A percentile compares a stretch with the other conserved stretches of the same genome.
Evolutionary conservation across 2,797 vertebrate genomes (phyloP).

Genomic region (Pangasius mekongensis): DNA sequence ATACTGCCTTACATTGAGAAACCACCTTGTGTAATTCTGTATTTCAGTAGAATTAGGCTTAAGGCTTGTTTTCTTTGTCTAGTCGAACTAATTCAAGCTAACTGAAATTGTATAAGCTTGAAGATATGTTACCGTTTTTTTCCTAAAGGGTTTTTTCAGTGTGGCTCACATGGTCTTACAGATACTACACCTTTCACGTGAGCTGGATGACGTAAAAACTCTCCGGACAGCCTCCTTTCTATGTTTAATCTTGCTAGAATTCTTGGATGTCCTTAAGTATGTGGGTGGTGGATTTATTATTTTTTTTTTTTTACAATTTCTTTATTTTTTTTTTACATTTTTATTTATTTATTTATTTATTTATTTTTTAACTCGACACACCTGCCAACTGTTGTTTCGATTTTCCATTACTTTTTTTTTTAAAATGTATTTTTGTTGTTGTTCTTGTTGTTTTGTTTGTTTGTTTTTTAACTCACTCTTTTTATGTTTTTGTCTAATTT

Average conservation of each 20-base stretch:
- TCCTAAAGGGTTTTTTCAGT: neutral
- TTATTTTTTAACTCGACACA: neutral
- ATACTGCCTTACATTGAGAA: neutral
- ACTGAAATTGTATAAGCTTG: neutral
- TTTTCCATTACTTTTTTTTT: neutral
- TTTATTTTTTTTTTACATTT: neutral
- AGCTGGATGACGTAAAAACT: no score
- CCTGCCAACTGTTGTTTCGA: neutral
- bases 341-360: no score
- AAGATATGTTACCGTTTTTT: neutral
- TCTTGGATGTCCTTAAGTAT: neutral
- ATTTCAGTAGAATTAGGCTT: neutral
- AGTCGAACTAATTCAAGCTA: neutral
- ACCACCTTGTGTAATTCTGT: neutral
- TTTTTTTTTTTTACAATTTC: neutral
- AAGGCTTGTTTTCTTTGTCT: no score
- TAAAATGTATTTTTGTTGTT: no score
- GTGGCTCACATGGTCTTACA: neutral
- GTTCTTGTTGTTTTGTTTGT: no score
- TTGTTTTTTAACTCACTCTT: no score
- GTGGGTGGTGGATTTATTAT: slow-evolving; percentile 15
- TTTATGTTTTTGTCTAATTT: no score
- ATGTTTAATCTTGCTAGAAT: neutral
- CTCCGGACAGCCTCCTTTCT: neutral
- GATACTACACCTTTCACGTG: neutral